These are phyloP conservation scores for Capitella teleta DNA, from an alignment of 1,140 invertebrate species.

Conservation along the genomic window DNA sequence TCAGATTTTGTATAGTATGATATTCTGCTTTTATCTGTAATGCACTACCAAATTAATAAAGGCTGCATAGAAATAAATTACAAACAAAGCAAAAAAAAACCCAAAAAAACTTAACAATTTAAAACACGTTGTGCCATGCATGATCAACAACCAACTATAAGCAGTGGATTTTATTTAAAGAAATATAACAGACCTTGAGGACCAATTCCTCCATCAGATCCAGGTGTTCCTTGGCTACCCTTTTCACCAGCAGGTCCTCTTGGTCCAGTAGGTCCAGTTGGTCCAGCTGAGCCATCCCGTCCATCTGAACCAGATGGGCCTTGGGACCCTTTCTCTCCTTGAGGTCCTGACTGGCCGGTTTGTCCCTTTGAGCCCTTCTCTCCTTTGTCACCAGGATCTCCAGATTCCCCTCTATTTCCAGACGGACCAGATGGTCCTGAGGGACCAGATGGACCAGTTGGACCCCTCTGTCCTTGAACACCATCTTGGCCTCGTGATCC, in stretches of 20 bases:
- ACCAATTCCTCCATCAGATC: no score
- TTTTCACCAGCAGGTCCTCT: not conserved
- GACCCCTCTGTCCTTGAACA: not conserved
- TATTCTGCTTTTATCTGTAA: not conserved
- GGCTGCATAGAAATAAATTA: not conserved
- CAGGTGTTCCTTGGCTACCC: no score
- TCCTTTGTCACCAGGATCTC: no score
- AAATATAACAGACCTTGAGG: no score
- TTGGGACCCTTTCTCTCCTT: not conserved
- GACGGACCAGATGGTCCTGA: constrained; percentile 3
- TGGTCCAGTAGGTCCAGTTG: not conserved
- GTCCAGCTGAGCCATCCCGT: no score
- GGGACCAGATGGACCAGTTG: constrained; percentile 4
- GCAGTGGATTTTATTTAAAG: no score
- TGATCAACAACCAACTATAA: no score
- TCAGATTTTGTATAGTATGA: not conserved
- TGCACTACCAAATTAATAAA: not conserved
- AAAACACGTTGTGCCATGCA: no score
- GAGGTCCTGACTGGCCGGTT: not conserved
- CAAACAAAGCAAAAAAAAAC: not conserved
- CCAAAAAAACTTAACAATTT: no score
- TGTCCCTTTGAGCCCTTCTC: not conserved
- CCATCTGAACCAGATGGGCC: no score
- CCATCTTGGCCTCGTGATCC: constrained; percentile 2
- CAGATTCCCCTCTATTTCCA: constrained; percentile 1